phyloP scores from a whole-genome alignment of 2,113 vertebrate species.

The Takifugu bimaculatus region DNA sequence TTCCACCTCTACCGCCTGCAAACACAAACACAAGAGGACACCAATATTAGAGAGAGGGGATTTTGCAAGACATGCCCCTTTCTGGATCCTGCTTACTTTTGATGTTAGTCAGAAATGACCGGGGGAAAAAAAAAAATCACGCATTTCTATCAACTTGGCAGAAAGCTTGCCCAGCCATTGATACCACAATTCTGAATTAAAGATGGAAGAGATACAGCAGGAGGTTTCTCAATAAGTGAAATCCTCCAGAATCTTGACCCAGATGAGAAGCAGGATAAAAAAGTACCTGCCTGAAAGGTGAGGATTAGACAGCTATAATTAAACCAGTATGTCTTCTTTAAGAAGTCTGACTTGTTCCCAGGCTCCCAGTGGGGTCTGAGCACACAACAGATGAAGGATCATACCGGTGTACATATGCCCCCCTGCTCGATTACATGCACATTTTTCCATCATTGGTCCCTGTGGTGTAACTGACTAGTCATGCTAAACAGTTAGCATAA shows the following conservation, averaged over 20 bases:
- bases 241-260: constrained; percentile 13
- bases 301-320: constrained; percentile 36
- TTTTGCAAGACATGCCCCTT: not conserved
- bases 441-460: too few relatives aligned
- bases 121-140: not conserved
- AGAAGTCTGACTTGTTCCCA: not conserved
- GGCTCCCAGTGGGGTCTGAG: not conserved
- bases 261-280: constrained; percentile 18
- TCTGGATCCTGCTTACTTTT: not conserved
- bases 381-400: not conserved
- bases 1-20: constrained; percentile 72
- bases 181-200: constrained; percentile 14
- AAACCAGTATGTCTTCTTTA: not conserved
- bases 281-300: constrained; percentile 8
- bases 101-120: not conserved
- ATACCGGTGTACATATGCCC: too few relatives aligned
- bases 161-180: constrained; percentile 9
- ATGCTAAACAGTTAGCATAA: too few relatives aligned
- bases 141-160: constrained; percentile 1
- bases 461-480: too few relatives aligned
- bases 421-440: too few relatives aligned
- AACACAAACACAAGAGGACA: constrained; percentile 13
- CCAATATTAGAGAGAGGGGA: not conserved
- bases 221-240: constrained; percentile 6
- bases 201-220: constrained; percentile 16